Evolutionary conservation across 1,140 invertebrate species (phyloP).

Genomic region (Rhizoglyphus robini): DNA sequence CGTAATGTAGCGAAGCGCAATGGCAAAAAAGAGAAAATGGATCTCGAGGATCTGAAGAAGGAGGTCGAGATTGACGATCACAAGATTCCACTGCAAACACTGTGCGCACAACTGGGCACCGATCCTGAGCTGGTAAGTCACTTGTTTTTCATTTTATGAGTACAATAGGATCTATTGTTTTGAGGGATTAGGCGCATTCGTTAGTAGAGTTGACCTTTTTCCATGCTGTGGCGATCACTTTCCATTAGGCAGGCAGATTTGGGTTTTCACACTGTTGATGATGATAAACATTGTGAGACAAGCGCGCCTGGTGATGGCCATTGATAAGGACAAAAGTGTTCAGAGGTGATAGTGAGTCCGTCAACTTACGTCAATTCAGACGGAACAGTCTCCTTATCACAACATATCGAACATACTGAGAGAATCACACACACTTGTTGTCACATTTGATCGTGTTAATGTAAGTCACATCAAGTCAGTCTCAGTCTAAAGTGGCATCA

Average conservation of each 20-base stretch:
- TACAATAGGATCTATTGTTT: neutral
- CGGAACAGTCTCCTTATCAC: no score
- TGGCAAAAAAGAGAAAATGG: conserved; percentile 16
- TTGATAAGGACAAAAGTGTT: neutral
- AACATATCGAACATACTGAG: no score
- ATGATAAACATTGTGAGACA: neutral
- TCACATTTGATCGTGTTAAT: no score
- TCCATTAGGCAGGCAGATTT: neutral
- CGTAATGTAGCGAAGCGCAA: neutral
- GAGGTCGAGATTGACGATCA: conserved; percentile 24
- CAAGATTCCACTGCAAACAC: conserved; percentile 17
- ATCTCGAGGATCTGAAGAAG: conserved; percentile 23
- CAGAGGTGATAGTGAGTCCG: no score
- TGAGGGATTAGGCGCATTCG: neutral
- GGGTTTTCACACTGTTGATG: neutral
- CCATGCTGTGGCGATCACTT: neutral
- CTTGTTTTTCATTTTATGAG: neutral
- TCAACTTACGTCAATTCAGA: no score
- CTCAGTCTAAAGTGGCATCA: no score
- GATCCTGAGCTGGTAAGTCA: conserved; percentile 20
- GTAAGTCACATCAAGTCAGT: no score
- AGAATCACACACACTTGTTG: no score
- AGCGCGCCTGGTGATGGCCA: neutral
- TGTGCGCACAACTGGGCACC: conserved; percentile 20
- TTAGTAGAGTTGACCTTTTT: neutral